phyloP scores from a whole-genome alignment of 2,797 vertebrate genomes.

The Pseudotriccus pelzelni region DNA sequence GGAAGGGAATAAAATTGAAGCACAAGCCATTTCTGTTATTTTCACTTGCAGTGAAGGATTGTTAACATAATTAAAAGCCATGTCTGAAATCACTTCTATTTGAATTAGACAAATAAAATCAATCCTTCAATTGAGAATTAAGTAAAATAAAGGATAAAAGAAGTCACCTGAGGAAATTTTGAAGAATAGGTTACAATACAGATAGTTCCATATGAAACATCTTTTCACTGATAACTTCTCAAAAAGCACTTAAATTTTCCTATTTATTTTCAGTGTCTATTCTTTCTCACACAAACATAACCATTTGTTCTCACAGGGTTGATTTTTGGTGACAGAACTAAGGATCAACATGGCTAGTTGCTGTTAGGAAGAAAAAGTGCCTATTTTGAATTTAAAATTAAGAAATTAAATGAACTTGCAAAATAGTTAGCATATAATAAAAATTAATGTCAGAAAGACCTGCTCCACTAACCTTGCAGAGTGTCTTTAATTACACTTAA shows the following conservation, averaged over 20 bases:
- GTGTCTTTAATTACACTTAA: conserved; percentile 1
- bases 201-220: not conserved
- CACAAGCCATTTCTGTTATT: not conserved
- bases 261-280: not conserved
- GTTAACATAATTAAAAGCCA: not conserved
- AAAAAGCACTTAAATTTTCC: not conserved
- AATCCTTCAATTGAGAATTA: not conserved
- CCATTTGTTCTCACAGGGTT: not conserved
- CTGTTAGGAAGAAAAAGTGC: not conserved
- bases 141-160: not conserved
- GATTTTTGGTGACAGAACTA: not conserved
- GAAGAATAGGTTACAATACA: not conserved
- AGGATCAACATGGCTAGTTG: not conserved
- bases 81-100: not conserved
- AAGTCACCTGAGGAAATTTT: not conserved
- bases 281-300: not conserved
- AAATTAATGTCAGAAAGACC: not conserved
- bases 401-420: not conserved
- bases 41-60: not conserved
- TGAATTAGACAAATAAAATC: not conserved
- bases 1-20: not conserved
- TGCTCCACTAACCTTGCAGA: not conserved
- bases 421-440: not conserved
- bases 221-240: not conserved
- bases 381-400: not conserved